Evolutionary conservation across 1,140 invertebrate genomes (phyloP).

Genomic region (Dolichoris vasculosae): DNA sequence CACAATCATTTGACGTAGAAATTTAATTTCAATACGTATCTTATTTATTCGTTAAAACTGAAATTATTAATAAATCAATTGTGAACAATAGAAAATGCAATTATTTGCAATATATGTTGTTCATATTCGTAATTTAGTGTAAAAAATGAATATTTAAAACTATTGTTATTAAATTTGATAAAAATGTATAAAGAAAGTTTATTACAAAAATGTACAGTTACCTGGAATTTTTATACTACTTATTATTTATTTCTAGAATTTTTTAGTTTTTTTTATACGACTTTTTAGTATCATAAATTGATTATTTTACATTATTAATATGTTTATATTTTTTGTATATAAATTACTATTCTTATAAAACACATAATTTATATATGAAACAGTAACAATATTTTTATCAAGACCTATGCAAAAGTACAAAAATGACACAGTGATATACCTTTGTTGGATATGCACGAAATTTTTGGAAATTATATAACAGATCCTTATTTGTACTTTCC

Average conservation of each 20-base stretch:
- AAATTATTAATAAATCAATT: conserved; percentile 48
- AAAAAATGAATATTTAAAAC: not conserved
- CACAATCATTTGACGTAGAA: not conserved
- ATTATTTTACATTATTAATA: not conserved
- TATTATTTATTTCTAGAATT: conserved; percentile 28
- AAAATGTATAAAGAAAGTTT: not conserved
- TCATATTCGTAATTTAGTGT: not conserved
- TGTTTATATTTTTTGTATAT: not conserved
- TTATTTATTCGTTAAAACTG: not conserved
- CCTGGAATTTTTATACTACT: conserved; percentile 10
- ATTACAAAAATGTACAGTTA: not conserved
- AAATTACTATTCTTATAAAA: not conserved
- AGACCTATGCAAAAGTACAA: not conserved
- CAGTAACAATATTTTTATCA: not conserved
- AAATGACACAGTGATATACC: not conserved
- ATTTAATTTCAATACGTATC: not conserved
- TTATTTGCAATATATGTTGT: not conserved
- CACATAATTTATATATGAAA: not conserved
- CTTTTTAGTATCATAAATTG: not conserved
- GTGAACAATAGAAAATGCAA: not conserved
- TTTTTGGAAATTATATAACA: conserved; percentile 1
- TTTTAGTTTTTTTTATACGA: conserved; percentile 18
- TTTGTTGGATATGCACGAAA: not conserved
- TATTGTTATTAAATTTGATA: not conserved
- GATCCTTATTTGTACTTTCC: not conserved